A percentile compares a stretch with the other conserved stretches of the same genome.
Conservation (phyloP, 1,140 invertebrate genomes). For the Bombus superbus region DNA sequence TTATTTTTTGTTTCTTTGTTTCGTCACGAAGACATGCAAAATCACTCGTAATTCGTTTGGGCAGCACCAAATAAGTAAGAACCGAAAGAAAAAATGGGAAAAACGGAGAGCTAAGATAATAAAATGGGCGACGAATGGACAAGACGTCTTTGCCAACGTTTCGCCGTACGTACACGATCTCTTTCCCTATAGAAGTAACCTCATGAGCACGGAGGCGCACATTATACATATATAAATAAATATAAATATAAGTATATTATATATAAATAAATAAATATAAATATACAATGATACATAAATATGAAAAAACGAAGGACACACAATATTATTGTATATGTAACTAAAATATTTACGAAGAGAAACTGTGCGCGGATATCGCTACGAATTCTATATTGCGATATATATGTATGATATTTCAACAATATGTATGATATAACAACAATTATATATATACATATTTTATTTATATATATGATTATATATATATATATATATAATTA, state of each 20-base stretch:
- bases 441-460: slow-evolving; percentile 24
- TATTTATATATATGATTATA: slow-evolving; percentile 56
- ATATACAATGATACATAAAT: slow-evolving; percentile 60
- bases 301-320: slow-evolving; percentile 58
- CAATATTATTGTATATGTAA: slow-evolving; percentile 66
- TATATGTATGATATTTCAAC: slow-evolving; percentile 45
- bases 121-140: slow-evolving; percentile 29
- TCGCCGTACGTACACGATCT: slow-evolving; percentile 75
- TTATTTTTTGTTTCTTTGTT: background rate
- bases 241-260: slow-evolving; percentile 50
- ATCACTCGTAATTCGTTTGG: background rate
- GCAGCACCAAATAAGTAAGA: background rate
- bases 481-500: slow-evolving; percentile 58
- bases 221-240: slow-evolving; percentile 64
- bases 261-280: slow-evolving; percentile 55
- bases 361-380: slow-evolving; percentile 45
- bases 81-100: background rate
- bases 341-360: slow-evolving; percentile 41
- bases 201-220: slow-evolving; percentile 71
- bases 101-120: background rate
- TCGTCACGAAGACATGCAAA: background rate
- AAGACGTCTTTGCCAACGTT: slow-evolving; percentile 52
- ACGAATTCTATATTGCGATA: slow-evolving; percentile 41
- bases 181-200: slow-evolving; percentile 75
- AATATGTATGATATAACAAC: slow-evolving; percentile 44